Percentiles rank a stretch among this genome's conserved stretches.
These are phyloP conservation scores for Darevskia nairensis DNA, from an alignment of 2,797 vertebrate genomes.

Conservation along the genomic window DNA sequence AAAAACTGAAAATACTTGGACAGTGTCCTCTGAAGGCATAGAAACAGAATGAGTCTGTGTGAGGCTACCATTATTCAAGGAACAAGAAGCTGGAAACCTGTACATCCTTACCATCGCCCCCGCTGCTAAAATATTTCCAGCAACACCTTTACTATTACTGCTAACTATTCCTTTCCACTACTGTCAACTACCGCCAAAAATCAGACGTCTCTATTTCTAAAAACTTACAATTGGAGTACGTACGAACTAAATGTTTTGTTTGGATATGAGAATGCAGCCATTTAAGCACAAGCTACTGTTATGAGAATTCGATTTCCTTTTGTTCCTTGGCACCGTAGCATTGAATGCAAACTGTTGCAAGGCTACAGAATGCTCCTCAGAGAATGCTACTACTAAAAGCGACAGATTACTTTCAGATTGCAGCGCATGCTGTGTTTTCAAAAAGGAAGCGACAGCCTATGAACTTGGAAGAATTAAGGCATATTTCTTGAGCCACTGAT, in stretches of 20 bases:
- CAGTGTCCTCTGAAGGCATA: neutral
- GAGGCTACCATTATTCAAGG: neutral
- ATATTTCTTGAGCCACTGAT: slow-evolving; percentile 6
- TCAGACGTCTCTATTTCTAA: neutral
- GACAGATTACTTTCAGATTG: neutral
- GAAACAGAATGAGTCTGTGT: neutral
- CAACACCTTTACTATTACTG: neutral
- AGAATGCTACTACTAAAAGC: neutral
- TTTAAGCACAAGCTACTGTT: slow-evolving; percentile 8
- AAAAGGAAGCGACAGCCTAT: slow-evolving; percentile 4
- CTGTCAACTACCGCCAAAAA: neutral
- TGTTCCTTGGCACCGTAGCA: neutral
- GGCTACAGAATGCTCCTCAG: neutral
- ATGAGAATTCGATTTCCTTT: neutral
- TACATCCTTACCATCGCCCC: neutral
- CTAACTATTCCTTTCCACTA: neutral
- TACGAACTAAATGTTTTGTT: neutral
- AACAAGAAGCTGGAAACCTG: neutral
- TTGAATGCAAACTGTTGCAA: neutral
- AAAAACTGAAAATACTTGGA: neutral
- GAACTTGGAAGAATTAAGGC: neutral
- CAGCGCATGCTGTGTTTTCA: neutral
- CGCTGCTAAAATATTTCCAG: neutral
- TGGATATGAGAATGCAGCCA: neutral
- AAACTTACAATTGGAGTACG: neutral